These are phyloP conservation scores for Eupithecia pulchellata DNA, from an alignment of 2,888 invertebrate genomes.

Conservation along the genomic window DNA sequence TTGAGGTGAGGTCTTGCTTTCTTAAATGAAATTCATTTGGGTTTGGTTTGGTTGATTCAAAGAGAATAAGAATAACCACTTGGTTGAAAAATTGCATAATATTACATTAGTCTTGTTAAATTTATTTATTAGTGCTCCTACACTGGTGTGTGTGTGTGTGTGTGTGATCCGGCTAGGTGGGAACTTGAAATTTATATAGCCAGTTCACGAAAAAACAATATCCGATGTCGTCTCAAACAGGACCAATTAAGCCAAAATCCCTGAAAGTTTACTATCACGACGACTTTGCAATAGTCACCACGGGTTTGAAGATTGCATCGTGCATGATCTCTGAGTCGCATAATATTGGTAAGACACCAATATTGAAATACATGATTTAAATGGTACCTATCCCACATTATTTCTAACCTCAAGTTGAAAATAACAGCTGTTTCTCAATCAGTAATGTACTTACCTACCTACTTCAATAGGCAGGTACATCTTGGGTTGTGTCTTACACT, in stretches of 20 bases:
- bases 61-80: too few species aligned
- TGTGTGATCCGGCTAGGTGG: neutral
- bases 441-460: too few species aligned
- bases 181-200: neutral
- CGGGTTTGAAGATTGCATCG: conserved; percentile 84
- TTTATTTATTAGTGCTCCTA: too few species aligned
- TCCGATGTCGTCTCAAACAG: conserved; percentile 68
- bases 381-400: neutral
- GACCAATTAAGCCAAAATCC: conserved; percentile 64
- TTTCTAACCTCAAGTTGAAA: conserved; percentile 27
- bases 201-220: neutral
- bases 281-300: conserved; percentile 78
- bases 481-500: neutral
- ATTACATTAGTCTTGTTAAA: neutral
- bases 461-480: too few species aligned
- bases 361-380: too few species aligned
- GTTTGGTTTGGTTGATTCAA: too few species aligned
- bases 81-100: neutral
- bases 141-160: too few species aligned
- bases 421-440: conserved; percentile 6
- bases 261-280: conserved; percentile 82
- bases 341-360: conserved; percentile 80
- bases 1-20: neutral
- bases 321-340: conserved; percentile 85
- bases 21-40: too few species aligned